Conservation (phyloP, 2,888 invertebrate genomes). For the Theodoxus fluviatilis region DNA sequence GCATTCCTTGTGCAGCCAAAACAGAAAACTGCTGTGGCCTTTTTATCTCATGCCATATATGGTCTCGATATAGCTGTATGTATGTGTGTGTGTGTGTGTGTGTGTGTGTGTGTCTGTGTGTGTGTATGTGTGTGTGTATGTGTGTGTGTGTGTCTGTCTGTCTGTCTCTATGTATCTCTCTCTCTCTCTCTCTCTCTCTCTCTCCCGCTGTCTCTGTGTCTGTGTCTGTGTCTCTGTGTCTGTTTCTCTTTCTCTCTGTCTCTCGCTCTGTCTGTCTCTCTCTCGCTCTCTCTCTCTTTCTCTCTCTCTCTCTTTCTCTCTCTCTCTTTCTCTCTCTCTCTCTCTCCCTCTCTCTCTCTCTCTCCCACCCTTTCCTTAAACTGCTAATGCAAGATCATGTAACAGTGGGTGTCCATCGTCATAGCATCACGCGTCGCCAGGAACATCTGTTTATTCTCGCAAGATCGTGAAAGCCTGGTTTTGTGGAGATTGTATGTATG, state of each 20-base stretch:
- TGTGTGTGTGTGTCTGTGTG: not conserved
- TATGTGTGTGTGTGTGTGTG: not conserved
- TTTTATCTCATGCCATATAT: too few relatives aligned
- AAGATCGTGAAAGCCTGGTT: too few relatives aligned
- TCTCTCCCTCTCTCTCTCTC: slow-evolving; percentile 1
- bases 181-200: too few relatives aligned
- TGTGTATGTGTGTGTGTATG: not conserved
- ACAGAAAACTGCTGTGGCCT: too few relatives aligned
- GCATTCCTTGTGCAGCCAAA: too few relatives aligned
- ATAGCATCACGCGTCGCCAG: too few relatives aligned
- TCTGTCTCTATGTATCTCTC: not conserved
- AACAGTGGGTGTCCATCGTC: too few relatives aligned
- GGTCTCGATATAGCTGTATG: too few relatives aligned
- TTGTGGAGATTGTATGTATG: too few relatives aligned
- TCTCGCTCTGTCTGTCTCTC: not conserved
- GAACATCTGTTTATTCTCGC: too few relatives aligned
- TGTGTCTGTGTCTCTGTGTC: not conserved
- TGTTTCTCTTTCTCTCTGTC: not conserved
- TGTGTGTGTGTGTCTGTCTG: not conserved
- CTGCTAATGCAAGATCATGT: slow-evolving; percentile 1
- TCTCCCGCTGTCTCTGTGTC: not conserved
- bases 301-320: slow-evolving; percentile 11
- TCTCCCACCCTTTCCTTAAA: not conserved
- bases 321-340: not conserved
- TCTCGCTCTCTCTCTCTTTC: slow-evolving; percentile 3